Evolutionary conservation across 1,140 invertebrate species (phyloP), one percentile per base, ranked within the genome.

Genomic region (Parasteatoda tepidariorum): DNA sequence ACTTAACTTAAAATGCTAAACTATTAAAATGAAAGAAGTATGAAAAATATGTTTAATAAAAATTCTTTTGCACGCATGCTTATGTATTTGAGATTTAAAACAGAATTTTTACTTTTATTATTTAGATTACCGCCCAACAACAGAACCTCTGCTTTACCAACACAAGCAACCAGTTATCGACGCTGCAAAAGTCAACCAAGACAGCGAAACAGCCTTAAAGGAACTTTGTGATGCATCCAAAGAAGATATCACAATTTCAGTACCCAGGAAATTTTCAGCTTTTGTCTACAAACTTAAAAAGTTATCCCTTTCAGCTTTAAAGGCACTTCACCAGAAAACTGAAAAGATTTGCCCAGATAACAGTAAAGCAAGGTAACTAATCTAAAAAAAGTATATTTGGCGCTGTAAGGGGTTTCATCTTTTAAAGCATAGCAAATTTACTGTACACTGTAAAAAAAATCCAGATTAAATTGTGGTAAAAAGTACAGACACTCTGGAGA

Each of bases 341-440:
- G 31, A 84, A 30, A 67, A 6, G 13, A 85, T 83, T 26, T 70
- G 57, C 89, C 74, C 88, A 91, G 41, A 88, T 88, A 30, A 90
- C 87, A 34, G 89, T 92, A 34, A 92, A 91, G 22, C 86, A 94
- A 94, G 84, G 94, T 94, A 87, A 92, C 95, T 59, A 18, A 41
- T 61, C 11, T 61, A 24, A 9, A 7, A 22, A 24, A 59, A 6
- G n/a, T 9, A 9, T 59, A 9, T n/a, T 61, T 2, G 9, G 26
- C 57, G 11, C 26, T 11, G 1, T 61, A 22, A 26, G 24, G 4
- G n/a, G 18, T 59, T n/a, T 5, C 4, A 59, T 26, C 57, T n/a
- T n/a, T n/a, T n/a, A n/a, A n/a, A n/a, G n/a, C n/a, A n/a, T n/a
- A n/a, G n/a, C n/a, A n/a, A n/a, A n/a, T n/a, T n/a, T n/a, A n/a